Conservation (phyloP, 2,888 invertebrate genomes). For the Dyspetes luteomarginatus region DNA sequence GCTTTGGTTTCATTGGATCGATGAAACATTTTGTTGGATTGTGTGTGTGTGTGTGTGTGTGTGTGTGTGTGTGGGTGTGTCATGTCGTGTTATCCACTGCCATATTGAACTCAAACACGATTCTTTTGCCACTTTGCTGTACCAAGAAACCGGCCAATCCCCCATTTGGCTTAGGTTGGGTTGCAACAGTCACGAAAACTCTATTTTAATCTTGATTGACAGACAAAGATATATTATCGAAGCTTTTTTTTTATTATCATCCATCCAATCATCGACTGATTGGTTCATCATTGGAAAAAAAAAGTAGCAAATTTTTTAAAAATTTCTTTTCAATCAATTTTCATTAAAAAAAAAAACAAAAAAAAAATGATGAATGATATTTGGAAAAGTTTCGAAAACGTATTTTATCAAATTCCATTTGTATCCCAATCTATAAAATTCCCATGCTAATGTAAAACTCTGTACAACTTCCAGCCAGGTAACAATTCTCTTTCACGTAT, state of each 20-base stretch:
- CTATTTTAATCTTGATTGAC: constrained; percentile 22
- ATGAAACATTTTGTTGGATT: constrained; percentile 46
- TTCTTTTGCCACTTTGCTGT: constrained; percentile 42
- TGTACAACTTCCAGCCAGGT: constrained; percentile 47
- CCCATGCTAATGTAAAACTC: background rate
- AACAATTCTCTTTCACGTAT: constrained; percentile 33
- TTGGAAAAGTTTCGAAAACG: background rate
- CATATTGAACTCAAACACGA: constrained; percentile 21
- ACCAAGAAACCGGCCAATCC: constrained; percentile 46
- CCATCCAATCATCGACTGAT: no score
- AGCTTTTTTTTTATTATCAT: no score
- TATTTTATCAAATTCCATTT: constrained; percentile 16
- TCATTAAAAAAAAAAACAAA: background rate
- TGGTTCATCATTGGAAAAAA: no score
- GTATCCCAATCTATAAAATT: constrained; percentile 31
- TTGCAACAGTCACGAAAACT: constrained; percentile 34
- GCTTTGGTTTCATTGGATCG: constrained; percentile 61
- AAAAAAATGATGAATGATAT: background rate
- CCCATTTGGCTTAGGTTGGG: constrained; percentile 12
- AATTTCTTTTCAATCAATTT: no score
- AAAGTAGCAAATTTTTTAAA: background rate
- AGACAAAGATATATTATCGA: background rate
- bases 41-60: background rate
- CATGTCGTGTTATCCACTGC: constrained; percentile 16
- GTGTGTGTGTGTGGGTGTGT: constrained; percentile 1